Base-by-base conservation (phyloP, 2,797 vertebrate genomes). In the Geotrypetes seraphini region DNA sequence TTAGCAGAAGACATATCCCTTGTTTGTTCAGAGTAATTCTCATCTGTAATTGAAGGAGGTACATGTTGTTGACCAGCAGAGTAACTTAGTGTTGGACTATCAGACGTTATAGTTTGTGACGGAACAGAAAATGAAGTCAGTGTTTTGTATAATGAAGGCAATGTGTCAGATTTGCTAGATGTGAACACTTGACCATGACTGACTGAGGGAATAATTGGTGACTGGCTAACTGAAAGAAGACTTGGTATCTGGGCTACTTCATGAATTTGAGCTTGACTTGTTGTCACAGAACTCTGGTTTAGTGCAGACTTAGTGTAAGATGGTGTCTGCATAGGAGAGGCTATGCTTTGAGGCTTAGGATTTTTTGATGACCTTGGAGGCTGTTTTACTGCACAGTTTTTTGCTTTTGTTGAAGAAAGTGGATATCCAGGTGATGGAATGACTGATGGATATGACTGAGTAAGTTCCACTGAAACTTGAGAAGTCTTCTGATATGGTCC, bases 281-380 rank as follows among this genome's bases (percentile, higher is more conserved):
- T 82, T 63, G 94, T 87, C 49, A 92, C 91, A 14, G 91, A 91
- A 65, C 82, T 92, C 74, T 90, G 88, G 63, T 91, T 96, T 39
- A 89, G 89, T 52, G 77, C 77, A 51, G 85, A 75, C 61, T 91
- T 89, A 49, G 86, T 75, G 75, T 89, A 98, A 47, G 65, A 86
- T 59, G 92, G 84, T 31, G 81, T 83, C 48, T 84, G 86, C 57
- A 80, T 67, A 36, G 75, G 69, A 37, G 88, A 81, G 52, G 83
- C 86, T 43, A 75, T 55, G 33, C 68, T 75, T 55, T 86, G 88
- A 69, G 87, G 73, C 60, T 91, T 87, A 20, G 83, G 73, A 21
- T 66, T 79, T 47, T 83, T 87, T 5, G 74, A 22, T 50, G 83
- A 63, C 53, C 79, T 83, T 3, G 80, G 76, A 52, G 79, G 71